A percentile compares a stretch with the other conserved stretches of the same genome.
These are phyloP conservation scores for Upupa epops DNA, from an alignment of 2,113 vertebrate genomes.

Conservation along the genomic window DNA sequence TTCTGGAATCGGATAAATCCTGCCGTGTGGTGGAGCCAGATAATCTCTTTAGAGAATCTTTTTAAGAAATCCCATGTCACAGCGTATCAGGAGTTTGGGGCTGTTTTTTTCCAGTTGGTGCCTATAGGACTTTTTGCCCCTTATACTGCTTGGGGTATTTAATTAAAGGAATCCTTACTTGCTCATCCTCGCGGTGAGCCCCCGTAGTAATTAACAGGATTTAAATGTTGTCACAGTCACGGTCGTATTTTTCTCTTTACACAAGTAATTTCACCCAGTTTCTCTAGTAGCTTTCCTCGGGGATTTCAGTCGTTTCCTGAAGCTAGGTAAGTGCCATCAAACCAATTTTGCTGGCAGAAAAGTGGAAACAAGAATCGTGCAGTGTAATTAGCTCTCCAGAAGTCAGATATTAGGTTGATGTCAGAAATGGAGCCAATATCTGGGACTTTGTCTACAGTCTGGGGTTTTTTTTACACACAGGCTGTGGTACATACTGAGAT, in stretches of 20 bases:
- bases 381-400: neutral
- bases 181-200: neutral
- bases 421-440: neutral
- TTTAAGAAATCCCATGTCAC: neutral
- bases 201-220: neutral
- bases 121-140: neutral
- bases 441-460: neutral
- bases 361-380: neutral
- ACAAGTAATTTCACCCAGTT: neutral
- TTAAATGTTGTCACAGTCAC: rapidly evolving
- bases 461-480: too few species aligned
- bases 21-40: slow-evolving; percentile 56
- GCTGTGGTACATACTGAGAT: neutral
- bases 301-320: neutral
- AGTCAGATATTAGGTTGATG: neutral
- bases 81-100: neutral
- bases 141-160: rapidly evolving
- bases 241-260: neutral
- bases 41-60: neutral
- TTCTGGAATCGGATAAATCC: neutral
- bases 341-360: neutral
- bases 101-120: neutral
- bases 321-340: neutral
- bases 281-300: neutral
- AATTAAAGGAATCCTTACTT: neutral